These are phyloP conservation scores for Xanthorhoe spadicearia DNA, from an alignment of 2,888 invertebrate genomes.

Conservation along the genomic window DNA sequence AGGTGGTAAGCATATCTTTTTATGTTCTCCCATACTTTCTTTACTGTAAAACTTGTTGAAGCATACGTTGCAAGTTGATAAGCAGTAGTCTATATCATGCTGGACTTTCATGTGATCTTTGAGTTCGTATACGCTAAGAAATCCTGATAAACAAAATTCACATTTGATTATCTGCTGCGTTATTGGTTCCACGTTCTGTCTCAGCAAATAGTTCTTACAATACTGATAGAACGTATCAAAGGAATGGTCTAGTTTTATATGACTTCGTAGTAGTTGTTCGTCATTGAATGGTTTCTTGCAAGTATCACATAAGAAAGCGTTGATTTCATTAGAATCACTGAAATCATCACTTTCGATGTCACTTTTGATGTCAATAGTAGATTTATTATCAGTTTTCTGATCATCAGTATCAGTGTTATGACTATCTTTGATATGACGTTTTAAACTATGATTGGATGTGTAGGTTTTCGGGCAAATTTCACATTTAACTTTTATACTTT, in stretches of 20 bases:
- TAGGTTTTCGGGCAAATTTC: constrained; percentile 70
- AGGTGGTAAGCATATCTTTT: constrained; percentile 64
- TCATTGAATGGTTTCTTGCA: constrained; percentile 57
- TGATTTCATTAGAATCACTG: constrained; percentile 25
- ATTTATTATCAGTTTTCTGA: constrained; percentile 10
- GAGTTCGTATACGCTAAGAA: constrained; percentile 60
- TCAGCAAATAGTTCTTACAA: constrained; percentile 61
- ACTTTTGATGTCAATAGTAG: constrained; percentile 22
- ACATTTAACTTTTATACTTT: constrained; percentile 62
- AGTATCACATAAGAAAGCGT: constrained; percentile 51
- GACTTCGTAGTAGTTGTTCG: constrained; percentile 60
- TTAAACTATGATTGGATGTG: constrained; percentile 67
- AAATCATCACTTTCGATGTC: constrained; percentile 32
- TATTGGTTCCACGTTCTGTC: constrained; percentile 38
- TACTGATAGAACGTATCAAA: constrained; percentile 70
- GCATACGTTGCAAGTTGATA: constrained; percentile 71
- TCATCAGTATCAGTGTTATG: constrained; percentile 52
- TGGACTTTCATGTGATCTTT: constrained; percentile 65
- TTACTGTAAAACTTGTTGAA: constrained; percentile 68
- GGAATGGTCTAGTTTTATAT: constrained; percentile 65
- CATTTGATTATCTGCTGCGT: constrained; percentile 55
- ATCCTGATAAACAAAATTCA: constrained; percentile 60
- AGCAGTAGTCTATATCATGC: constrained; percentile 63
- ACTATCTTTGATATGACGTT: constrained; percentile 56
- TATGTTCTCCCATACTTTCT: constrained; percentile 62